Percentiles rank a stretch among this genome's conserved stretches.
Conservation (phyloP, 2,797 vertebrate species). For the Hoplostethus atlanticus region DNA sequence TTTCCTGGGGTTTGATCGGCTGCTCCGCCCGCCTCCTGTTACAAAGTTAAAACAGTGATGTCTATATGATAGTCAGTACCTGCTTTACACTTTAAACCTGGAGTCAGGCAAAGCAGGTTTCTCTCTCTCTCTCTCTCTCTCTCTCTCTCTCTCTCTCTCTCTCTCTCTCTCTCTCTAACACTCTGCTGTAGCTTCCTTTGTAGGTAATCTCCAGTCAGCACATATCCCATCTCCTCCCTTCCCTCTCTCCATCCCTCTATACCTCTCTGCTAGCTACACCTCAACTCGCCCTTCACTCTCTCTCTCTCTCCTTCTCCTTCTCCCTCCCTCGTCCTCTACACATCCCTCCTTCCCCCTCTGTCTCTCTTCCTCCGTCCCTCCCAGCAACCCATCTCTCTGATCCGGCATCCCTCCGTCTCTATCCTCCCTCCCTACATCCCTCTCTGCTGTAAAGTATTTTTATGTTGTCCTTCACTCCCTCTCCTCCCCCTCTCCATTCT, state of each 20-base stretch:
- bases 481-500: too few species aligned
- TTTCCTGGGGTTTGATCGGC: not conserved
- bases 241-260: constrained; percentile 13
- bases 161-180: too few species aligned
- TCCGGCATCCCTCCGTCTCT: constrained; percentile 42
- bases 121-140: too few species aligned
- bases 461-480: too few species aligned
- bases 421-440: not conserved
- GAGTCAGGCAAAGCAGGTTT: too few species aligned
- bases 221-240: constrained; percentile 5
- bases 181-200: too few species aligned
- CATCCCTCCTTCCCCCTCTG: constrained; percentile 1
- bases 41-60: too few species aligned
- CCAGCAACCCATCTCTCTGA: not conserved
- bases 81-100: too few species aligned
- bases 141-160: too few species aligned
- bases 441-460: too few species aligned
- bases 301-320: constrained; percentile 7
- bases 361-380: constrained; percentile 8
- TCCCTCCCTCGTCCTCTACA: not conserved
- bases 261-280: constrained; percentile 26
- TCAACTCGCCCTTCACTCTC: constrained; percentile 22
- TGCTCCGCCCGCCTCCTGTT: too few species aligned
- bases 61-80: too few species aligned
- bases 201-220: not conserved